phyloP scores from a whole-genome alignment of 2,888 invertebrate species.

The Villa cingulata region DNA sequence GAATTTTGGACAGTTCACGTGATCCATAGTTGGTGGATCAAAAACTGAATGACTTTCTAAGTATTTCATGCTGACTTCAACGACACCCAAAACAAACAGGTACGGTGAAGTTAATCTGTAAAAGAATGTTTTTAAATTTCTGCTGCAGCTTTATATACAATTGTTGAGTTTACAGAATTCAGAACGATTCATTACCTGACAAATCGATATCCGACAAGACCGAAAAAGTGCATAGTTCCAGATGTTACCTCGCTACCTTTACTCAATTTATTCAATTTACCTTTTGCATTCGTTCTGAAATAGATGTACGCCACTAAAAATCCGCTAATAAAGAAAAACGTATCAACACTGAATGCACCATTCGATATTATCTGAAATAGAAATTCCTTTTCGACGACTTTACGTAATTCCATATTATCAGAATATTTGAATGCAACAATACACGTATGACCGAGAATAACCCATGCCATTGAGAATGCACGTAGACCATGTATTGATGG shows the following conservation, averaged over 20 bases:
- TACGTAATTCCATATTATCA: slow-evolving; percentile 62
- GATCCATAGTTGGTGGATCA: slow-evolving; percentile 68
- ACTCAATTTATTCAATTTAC: slow-evolving; percentile 51
- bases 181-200: slow-evolving; percentile 42
- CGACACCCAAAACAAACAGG: slow-evolving; percentile 67
- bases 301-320: slow-evolving; percentile 74
- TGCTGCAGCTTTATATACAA: too few species aligned
- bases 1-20: slow-evolving; percentile 66
- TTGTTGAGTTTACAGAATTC: not conserved
- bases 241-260: slow-evolving; percentile 50
- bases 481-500: slow-evolving; percentile 59
- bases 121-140: slow-evolving; percentile 9
- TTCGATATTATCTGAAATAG: slow-evolving; percentile 67
- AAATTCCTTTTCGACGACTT: slow-evolving; percentile 61
- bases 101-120: slow-evolving; percentile 65
- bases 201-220: slow-evolving; percentile 62
- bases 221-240: slow-evolving; percentile 57
- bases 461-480: slow-evolving; percentile 55
- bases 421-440: slow-evolving; percentile 73
- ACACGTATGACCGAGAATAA: slow-evolving; percentile 59
- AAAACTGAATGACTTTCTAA: slow-evolving; percentile 68
- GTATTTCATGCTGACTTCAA: slow-evolving; percentile 79
- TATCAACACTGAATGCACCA: slow-evolving; percentile 68
- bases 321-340: slow-evolving; percentile 73
- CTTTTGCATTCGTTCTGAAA: slow-evolving; percentile 63